phyloP scores from a whole-genome alignment of 2,888 invertebrate genomes.

The Augiades crinisus region DNA sequence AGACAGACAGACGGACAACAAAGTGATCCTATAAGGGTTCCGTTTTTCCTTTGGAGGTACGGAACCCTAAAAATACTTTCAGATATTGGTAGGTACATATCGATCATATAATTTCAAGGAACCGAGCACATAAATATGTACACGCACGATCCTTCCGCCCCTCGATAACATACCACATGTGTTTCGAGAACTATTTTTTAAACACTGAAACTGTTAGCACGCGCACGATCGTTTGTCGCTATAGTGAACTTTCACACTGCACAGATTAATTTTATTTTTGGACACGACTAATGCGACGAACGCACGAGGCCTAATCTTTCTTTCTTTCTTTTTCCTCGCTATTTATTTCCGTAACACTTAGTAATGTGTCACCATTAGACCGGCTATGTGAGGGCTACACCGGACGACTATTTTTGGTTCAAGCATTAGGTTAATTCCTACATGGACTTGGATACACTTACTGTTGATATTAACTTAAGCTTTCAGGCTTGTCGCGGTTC shows the following conservation, averaged over 20 bases:
- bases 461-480: conserved; percentile 3
- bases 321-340: conserved; percentile 62
- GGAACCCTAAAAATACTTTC: no score
- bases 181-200: conserved; percentile 53
- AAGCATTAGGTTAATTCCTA: conserved; percentile 34
- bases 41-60: no score
- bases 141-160: conserved; percentile 30
- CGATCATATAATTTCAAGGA: no score
- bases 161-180: conserved; percentile 46
- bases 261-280: conserved; percentile 75
- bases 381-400: conserved; percentile 54
- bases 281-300: conserved; percentile 60
- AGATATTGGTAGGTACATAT: no score
- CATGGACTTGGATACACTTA: conserved; percentile 12
- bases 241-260: conserved; percentile 72
- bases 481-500: not conserved
- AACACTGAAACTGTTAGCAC: conserved; percentile 50
- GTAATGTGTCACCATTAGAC: conserved; percentile 66
- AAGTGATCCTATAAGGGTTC: no score
- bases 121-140: no score
- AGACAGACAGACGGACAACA: no score
- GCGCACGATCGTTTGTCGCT: conserved; percentile 58
- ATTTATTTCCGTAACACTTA: conserved; percentile 69
- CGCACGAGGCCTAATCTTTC: conserved; percentile 50
- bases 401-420: conserved; percentile 45